A percentile compares a stretch with the other conserved stretches of the same genome.
These are phyloP conservation scores for Candidula unifasciata DNA, from an alignment of 2,888 invertebrate species.

Conservation along the genomic window DNA sequence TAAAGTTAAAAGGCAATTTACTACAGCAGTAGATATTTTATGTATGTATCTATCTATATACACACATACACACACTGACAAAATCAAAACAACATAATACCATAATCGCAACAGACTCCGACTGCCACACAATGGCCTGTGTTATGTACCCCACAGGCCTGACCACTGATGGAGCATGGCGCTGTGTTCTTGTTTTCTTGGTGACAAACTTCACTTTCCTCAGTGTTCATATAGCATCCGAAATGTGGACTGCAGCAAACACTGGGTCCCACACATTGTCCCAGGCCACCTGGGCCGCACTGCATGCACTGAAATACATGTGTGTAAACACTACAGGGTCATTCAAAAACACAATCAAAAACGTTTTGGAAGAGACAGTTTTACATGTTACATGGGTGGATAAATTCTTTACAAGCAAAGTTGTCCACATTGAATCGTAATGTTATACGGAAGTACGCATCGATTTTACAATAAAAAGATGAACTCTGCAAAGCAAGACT, in stretches of 20 bases:
- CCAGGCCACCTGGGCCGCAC: slow-evolving; percentile 82
- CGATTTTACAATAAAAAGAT: too few relatives aligned
- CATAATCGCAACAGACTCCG: slow-evolving; percentile 83
- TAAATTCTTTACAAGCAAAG: too few relatives aligned
- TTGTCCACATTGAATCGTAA: too few relatives aligned
- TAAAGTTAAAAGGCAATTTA: too few relatives aligned
- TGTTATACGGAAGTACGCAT: too few relatives aligned
- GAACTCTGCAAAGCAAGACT: too few relatives aligned
- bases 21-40: too few relatives aligned
- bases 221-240: slow-evolving; percentile 82
- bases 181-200: slow-evolving; percentile 81
- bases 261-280: slow-evolving; percentile 83
- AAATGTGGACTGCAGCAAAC: slow-evolving; percentile 83
- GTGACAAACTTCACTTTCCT: slow-evolving; percentile 81
- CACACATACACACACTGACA: too few relatives aligned
- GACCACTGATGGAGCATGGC: slow-evolving; percentile 81
- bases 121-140: slow-evolving; percentile 82
- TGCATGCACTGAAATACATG: slow-evolving; percentile 81
- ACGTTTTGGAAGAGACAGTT: too few relatives aligned
- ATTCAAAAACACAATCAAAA: too few relatives aligned
- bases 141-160: slow-evolving; percentile 80
- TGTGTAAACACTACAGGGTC: not conserved
- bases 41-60: too few relatives aligned
- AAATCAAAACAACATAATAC: slow-evolving; percentile 74
- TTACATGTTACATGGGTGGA: too few relatives aligned